Base-by-base conservation (phyloP, 2,113 vertebrate species). In the Archilochus colubris region DNA sequence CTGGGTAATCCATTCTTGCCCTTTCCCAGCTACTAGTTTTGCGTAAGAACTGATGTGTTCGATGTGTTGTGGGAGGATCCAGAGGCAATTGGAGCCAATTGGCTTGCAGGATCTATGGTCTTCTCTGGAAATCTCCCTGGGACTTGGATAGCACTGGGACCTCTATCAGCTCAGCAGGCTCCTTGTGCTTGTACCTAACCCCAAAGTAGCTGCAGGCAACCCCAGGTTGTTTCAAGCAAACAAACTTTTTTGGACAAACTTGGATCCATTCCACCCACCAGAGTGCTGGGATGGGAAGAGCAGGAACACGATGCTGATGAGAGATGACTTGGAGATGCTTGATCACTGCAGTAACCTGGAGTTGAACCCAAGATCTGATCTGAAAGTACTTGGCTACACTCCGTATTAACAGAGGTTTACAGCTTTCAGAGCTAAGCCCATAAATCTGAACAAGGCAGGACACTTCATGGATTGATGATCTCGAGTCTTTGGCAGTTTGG, bases 291-390 rank as follows among this genome's bases (percentile, higher is more conserved):
- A 75, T 1, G 3, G 57, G 81, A 86, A 84, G 55, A 48, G 58
- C 1, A 5, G 68, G 55, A 95, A 11, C 7, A 3, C 12, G 9
- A 31, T 3, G 6, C 48, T 50, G 69, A 67, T 33, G 38, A 54
- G n/a, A 95, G 33, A 48, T 92, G 68, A 22, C 64, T 53, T 40
- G 4, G 44, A 67, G 48, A 61, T 2, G 5, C 64, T 15, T 5
- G 68, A 78, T 88, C 68, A 68, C 33, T 64, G 61, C 33, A 81
- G 81, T 90, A 94, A 88, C 92, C 82, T 57, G 46, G 76, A 14
- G 1, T 0, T 95, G 92, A 95, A 94, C 86, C 33, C 3, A 0
- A 83, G 53, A 21, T 44, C 82, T 92, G 64, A 38, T 95, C 88
- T 4, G 12, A 92, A 90, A 95, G 83, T 54, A 67, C 76, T 88